These are phyloP conservation scores for Archips xylosteana DNA, from an alignment of 2,888 invertebrate genomes.

Conservation along the genomic window DNA sequence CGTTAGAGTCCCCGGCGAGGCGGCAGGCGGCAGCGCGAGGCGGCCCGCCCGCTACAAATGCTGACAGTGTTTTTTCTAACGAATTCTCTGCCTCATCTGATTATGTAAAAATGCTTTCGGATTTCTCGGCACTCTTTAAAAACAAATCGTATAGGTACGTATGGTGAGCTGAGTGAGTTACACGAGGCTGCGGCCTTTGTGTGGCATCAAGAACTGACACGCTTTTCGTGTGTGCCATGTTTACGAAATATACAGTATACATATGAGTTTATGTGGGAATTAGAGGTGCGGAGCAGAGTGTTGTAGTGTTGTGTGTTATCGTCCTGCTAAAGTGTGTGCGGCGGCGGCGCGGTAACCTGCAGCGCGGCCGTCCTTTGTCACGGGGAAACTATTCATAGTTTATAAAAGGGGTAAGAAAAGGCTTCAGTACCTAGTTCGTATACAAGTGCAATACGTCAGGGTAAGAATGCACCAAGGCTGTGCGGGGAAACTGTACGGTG, in stretches of 20 bases:
- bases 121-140: conserved; percentile 13
- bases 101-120: conserved; percentile 25
- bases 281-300: not conserved
- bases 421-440: too few species aligned
- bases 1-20: not conserved
- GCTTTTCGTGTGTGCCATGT: not conserved
- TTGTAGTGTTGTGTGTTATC: not conserved
- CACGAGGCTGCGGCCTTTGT: too few species aligned
- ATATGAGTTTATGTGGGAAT: not conserved
- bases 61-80: conserved; percentile 26
- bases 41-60: conserved; percentile 14
- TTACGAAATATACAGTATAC: not conserved
- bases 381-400: too few species aligned
- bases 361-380: too few species aligned
- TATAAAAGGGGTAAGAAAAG: too few species aligned
- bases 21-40: not conserved
- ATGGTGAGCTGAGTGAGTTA: conserved; percentile 6
- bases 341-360: too few species aligned
- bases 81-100: conserved; percentile 26
- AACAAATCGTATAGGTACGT: conserved; percentile 1
- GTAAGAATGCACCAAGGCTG: too few species aligned
- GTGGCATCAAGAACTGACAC: conserved; percentile 13
- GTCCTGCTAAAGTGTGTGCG: not conserved
- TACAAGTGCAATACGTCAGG: too few species aligned
- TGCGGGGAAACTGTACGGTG: too few species aligned